These are phyloP conservation scores for Calycopis cecrops DNA, from an alignment of 1,140 invertebrate species.

Conservation along the genomic window DNA sequence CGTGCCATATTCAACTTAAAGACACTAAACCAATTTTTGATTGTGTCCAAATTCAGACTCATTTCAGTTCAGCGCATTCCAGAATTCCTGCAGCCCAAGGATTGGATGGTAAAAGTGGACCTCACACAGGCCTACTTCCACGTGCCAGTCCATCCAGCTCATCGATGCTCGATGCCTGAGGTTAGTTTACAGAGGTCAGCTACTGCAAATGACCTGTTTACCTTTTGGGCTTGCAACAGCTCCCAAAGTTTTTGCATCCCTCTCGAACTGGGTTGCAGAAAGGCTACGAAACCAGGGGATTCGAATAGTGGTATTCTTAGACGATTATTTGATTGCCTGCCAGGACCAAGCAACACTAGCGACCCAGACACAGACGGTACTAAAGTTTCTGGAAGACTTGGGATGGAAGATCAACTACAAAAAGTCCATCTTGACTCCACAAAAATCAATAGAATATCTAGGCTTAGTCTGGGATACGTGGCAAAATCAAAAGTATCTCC, in stretches of 20 bases:
- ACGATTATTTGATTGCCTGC: no score
- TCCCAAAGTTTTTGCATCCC: slow-evolving; percentile 2
- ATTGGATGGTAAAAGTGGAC: neutral
- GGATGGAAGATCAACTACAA: no score
- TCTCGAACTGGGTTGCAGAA: slow-evolving; percentile 13
- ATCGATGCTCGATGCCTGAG: slow-evolving; percentile 16
- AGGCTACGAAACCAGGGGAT: slow-evolving; percentile 6
- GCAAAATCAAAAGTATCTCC: slow-evolving; percentile 14
- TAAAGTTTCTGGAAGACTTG: no score
- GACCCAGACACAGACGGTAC: no score
- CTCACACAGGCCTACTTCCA: slow-evolving; percentile 1
- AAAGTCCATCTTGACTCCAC: no score
- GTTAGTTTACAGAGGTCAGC: slow-evolving; percentile 14
- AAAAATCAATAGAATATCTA: slow-evolving; percentile 9
- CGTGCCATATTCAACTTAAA: no score
- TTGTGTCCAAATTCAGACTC: no score
- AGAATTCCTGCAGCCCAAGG: slow-evolving; percentile 4
- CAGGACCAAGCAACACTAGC: no score
- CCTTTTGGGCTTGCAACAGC: slow-evolving; percentile 14
- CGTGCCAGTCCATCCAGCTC: slow-evolving; percentile 3
- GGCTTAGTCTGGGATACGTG: slow-evolving; percentile 14
- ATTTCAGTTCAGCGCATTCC: slow-evolving; percentile 7
- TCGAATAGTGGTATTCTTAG: slow-evolving; percentile 3
- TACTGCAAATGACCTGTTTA: slow-evolving; percentile 18
- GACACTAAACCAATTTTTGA: no score